Evolutionary conservation across 2,888 invertebrate genomes (phyloP), one percentile per base, ranked within the genome.

Genomic region (Argynnis bischoffii): DNA sequence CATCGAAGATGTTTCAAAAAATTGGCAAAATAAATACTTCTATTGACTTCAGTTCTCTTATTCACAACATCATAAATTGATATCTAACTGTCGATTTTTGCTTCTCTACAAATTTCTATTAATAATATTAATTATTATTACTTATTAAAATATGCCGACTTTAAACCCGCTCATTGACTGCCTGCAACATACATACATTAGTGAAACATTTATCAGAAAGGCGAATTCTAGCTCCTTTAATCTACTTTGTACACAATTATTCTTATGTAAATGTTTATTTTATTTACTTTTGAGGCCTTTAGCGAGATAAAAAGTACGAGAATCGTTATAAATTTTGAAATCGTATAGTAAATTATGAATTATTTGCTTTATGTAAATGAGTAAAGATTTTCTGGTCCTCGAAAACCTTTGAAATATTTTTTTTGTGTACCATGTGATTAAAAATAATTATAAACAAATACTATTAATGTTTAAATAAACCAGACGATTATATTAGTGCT

Each of bases 221-320:
- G 74, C 71, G 56, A 70, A 68, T 68, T 82, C 82, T 86, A 87
- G 84, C 83, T 86, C 81, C 78, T 82, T 83, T 82, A 80, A 72
- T 76, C 81, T 85, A 86, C 83, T 87, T 87, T 88, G 86, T 87
- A 88, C 87, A 87, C 83, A 80, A 79, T 41, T 11, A 41, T 81
- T 83, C 79, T 77, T 78, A 80, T 74, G 81, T 66, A 60, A 46
- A 46, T 60, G 21, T 53, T 21, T 55, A 21, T 53, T 26, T 67
- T 67, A 46, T 63, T 67, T 26, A 54, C 48, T 55, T 53, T 64
- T 56, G 55, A 67, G 57, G 67, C 50, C 54, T 50, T 65, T 41
- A 31, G 54, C 63, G 55, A 54, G 46, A 65, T 35, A 67, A 26
- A 53, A 26, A 41, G 48, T 64, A 51, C 41, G 41, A 46, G 15